A percentile compares a stretch with the other conserved stretches of the same genome.
phyloP scores from a whole-genome alignment of 2,113 vertebrate species.

The Laticauda laticaudata region DNA sequence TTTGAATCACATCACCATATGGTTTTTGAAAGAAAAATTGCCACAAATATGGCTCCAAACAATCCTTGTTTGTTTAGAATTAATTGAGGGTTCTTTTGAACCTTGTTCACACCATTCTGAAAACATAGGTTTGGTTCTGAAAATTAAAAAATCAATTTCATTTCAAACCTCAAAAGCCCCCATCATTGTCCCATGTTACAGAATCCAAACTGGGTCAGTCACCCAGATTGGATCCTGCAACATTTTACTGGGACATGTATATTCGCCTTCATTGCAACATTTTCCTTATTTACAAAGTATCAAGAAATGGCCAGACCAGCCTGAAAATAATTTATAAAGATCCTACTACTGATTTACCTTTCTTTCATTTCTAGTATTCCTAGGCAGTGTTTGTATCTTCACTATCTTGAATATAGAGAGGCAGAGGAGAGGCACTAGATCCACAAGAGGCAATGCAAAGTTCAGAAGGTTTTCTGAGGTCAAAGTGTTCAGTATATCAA shows the following conservation, averaged over 20 bases:
- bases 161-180: not conserved
- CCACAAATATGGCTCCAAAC: not conserved
- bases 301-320: not conserved
- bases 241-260: not conserved
- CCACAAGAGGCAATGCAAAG: not conserved
- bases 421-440: not conserved
- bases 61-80: not conserved
- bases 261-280: not conserved
- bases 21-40: not conserved
- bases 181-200: not conserved
- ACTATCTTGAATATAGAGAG: not conserved
- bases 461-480: slow-evolving; percentile 5
- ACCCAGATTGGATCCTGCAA: not conserved
- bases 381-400: not conserved
- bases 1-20: not conserved
- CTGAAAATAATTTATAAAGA: not conserved
- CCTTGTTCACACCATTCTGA: not conserved
- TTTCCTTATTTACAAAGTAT: not conserved
- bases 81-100: not conserved
- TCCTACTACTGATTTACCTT: not conserved
- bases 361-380: not conserved
- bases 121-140: not conserved
- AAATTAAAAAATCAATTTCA: not conserved
- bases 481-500: not conserved
- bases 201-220: not conserved